Evolutionary conservation across 2,113 vertebrate species (phyloP).

Genomic region (Chionodraco myersi): DNA sequence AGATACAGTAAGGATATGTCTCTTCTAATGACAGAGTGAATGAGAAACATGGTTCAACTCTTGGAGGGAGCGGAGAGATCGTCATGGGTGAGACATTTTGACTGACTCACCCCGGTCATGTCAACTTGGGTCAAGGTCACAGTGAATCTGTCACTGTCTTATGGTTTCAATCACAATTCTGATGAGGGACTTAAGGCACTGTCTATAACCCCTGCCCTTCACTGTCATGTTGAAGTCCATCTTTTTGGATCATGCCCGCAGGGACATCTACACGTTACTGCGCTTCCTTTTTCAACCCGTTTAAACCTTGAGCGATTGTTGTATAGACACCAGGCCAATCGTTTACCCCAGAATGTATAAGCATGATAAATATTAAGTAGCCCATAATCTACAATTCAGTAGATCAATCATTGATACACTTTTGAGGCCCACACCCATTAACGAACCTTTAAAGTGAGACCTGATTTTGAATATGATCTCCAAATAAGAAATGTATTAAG

Average conservation of each 20-base stretch:
- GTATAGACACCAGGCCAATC: slow-evolving; percentile 15
- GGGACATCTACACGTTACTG: slow-evolving; percentile 28
- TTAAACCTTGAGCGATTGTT: not conserved
- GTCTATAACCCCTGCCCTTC: slow-evolving; percentile 60
- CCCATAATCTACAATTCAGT: not conserved
- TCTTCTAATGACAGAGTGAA: slow-evolving; percentile 54
- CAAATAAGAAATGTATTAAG: not conserved
- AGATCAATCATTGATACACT: not conserved
- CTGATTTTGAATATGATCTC: slow-evolving; percentile 1
- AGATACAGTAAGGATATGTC: slow-evolving; percentile 30
- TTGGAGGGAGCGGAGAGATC: slow-evolving; percentile 27
- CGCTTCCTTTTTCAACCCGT: slow-evolving; percentile 29
- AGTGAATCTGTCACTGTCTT: slow-evolving; percentile 70
- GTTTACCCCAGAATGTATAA: slow-evolving; percentile 20
- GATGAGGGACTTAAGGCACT: slow-evolving; percentile 71
- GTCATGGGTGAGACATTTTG: slow-evolving; percentile 35
- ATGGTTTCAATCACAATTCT: slow-evolving; percentile 74
- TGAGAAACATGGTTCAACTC: slow-evolving; percentile 47
- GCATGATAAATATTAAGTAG: slow-evolving; percentile 9
- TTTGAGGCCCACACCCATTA: not conserved
- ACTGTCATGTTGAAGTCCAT: slow-evolving; percentile 68
- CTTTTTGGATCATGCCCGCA: slow-evolving; percentile 34
- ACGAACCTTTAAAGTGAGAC: not conserved
- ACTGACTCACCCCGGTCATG: slow-evolving; percentile 48
- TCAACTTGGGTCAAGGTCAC: slow-evolving; percentile 73